Percentiles rank a stretch among this genome's conserved stretches.
Evolutionary conservation across 2,797 vertebrate species (phyloP).

Genomic region (Tauraco hartlaubi): DNA sequence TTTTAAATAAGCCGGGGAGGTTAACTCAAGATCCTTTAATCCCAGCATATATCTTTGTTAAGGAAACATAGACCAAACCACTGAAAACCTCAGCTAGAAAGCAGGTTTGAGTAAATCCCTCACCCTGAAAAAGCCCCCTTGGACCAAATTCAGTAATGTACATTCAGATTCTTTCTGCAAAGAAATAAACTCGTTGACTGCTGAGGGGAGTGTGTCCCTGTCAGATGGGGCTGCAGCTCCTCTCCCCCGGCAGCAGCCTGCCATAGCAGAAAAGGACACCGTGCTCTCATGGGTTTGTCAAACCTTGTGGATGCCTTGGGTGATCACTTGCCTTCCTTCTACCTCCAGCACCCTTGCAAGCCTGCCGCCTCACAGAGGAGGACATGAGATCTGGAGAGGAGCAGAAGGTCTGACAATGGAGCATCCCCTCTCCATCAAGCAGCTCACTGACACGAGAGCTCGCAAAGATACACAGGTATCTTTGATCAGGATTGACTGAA

Average conservation of each 20-base stretch:
- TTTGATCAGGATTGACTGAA: neutral
- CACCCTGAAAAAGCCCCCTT: neutral
- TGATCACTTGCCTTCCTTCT: neutral
- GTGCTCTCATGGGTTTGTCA: neutral
- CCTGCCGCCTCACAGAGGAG: rapidly evolving
- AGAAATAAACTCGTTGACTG: rapidly evolving
- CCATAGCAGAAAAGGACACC: neutral
- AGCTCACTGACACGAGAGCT: neutral
- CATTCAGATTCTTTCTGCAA: neutral
- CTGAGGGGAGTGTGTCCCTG: rapidly evolving
- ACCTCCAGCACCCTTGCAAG: neutral
- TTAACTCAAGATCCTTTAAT: constrained; percentile 65
- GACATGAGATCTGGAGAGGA: neutral
- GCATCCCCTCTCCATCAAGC: neutral
- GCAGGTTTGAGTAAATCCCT: constrained; percentile 26
- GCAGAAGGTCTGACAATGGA: neutral
- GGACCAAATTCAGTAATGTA: neutral
- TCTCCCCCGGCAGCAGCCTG: neutral
- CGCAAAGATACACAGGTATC: neutral
- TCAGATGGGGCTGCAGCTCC: neutral
- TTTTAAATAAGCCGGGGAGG: constrained; percentile 41
- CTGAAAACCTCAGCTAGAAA: constrained; percentile 17
- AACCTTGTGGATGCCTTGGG: neutral
- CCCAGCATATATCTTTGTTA: constrained; percentile 51
- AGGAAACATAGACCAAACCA: constrained; percentile 24